A percentile compares a stretch with the other conserved stretches of the same genome.
These are phyloP conservation scores for Drosophila mulleri DNA, from an alignment of 2,888 invertebrate genomes.

Conservation along the genomic window DNA sequence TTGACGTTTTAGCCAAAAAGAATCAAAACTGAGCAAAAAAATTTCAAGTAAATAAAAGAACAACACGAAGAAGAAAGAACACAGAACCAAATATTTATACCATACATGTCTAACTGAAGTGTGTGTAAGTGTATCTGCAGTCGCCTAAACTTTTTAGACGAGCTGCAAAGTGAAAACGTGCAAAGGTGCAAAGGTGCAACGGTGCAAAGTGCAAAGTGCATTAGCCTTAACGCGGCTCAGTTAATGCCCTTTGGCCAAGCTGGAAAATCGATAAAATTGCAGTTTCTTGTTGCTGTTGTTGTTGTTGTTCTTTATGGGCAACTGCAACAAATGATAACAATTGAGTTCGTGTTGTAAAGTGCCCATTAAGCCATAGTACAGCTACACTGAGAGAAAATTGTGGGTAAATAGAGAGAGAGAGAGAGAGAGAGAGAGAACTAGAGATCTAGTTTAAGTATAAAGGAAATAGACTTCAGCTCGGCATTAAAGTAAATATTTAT, in stretches of 20 bases:
- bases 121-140: neutral
- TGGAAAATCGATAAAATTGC: conserved; percentile 81
- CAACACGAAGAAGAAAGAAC: neutral
- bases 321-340: conserved; percentile 75
- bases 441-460: no score
- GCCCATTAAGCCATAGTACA: conserved; percentile 16
- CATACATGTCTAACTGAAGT: conserved; percentile 2
- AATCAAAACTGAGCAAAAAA: neutral
- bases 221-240: conserved; percentile 78
- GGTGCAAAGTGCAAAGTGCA: conserved; percentile 67
- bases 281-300: conserved; percentile 15
- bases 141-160: neutral
- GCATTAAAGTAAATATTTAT: no score
- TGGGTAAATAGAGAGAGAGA: no score
- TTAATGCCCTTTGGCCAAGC: conserved; percentile 78
- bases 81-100: neutral
- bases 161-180: conserved; percentile 1
- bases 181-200: conserved; percentile 4
- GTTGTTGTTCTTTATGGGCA: conserved; percentile 53
- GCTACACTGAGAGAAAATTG: conserved; percentile 11
- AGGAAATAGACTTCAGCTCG: no score
- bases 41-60: neutral
- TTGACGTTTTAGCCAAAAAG: conserved; percentile 18
- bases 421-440: no score
- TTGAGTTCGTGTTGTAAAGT: conserved; percentile 19